A percentile compares a stretch with the other conserved stretches of the same genome.
phyloP scores from a whole-genome alignment of 2,113 vertebrate genomes.

The Nanger granti region DNA sequence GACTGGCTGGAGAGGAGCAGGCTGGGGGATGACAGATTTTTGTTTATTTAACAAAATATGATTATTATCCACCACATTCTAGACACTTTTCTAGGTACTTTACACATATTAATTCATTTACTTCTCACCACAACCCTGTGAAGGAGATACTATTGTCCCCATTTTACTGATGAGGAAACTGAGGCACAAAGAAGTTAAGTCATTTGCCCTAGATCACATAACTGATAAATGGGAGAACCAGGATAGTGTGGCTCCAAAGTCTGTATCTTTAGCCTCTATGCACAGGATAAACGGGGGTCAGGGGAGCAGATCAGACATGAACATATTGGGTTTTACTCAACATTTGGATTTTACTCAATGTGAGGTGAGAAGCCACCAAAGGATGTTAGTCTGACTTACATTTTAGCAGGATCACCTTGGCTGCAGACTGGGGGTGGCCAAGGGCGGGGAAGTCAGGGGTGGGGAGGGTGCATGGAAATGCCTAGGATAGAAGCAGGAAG shows the following conservation, averaged over 20 bases:
- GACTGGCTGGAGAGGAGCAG: not conserved
- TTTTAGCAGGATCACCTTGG: not conserved
- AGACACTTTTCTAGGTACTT: constrained; percentile 1
- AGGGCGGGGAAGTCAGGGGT: not conserved
- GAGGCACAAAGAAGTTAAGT: not conserved
- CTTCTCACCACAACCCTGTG: not conserved
- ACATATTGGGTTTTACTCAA: not conserved
- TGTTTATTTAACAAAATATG: constrained; percentile 29
- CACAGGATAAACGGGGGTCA: not conserved
- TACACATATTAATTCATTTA: not conserved
- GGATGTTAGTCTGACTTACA: not conserved
- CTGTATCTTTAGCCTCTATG: not conserved
- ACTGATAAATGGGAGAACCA: not conserved
- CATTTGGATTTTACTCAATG: not conserved
- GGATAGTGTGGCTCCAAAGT: not conserved
- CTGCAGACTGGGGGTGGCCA: not conserved
- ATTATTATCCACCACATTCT: not conserved
- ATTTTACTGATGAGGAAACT: not conserved
- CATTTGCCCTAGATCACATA: not conserved
- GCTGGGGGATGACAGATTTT: not conserved
- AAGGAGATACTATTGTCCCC: not conserved
- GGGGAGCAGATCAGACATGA: not conserved
- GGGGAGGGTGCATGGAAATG: not conserved
- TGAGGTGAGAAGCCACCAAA: not conserved
- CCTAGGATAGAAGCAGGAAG: not conserved